A percentile compares a stretch with the other conserved stretches of the same genome.
Evolutionary conservation across 2,888 invertebrate genomes (phyloP).

Genomic region (Ormyrus thymus): DNA sequence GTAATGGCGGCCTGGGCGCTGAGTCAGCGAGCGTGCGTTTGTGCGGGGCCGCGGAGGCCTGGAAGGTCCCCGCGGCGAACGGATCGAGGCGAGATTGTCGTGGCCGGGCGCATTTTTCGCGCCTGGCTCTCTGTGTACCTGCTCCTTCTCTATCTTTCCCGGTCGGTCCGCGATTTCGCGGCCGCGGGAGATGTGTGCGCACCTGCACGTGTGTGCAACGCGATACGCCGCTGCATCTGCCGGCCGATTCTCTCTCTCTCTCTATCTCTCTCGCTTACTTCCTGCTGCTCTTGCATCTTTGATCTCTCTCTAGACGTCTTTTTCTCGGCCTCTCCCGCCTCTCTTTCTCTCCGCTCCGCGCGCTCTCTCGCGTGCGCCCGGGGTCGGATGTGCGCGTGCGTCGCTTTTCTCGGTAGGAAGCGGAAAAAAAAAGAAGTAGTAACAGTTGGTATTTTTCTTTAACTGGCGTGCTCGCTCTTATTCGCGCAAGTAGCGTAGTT

Average conservation of each 20-base stretch:
- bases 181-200: constrained; percentile 44
- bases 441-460: constrained; percentile 3
- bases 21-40: constrained; percentile 7
- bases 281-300: constrained; percentile 33
- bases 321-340: constrained; percentile 12
- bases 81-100: constrained; percentile 28
- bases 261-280: constrained; percentile 46
- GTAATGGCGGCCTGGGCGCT: constrained; percentile 38
- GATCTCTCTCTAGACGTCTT: constrained; percentile 38
- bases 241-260: constrained; percentile 39
- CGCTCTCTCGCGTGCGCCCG: constrained; percentile 12
- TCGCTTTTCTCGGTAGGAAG: constrained; percentile 7
- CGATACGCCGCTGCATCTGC: constrained; percentile 57
- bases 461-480: not conserved
- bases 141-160: constrained; percentile 2
- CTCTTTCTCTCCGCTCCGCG: not conserved
- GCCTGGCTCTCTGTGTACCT: constrained; percentile 1
- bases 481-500: constrained; percentile 1
- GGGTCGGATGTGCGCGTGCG: constrained; percentile 33
- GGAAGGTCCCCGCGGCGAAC: not conserved
- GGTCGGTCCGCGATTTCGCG: not conserved
- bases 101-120: constrained; percentile 27
- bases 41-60: not conserved
- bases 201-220: constrained; percentile 60
- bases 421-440: constrained; percentile 12